A percentile compares a stretch with the other conserved stretches of the same genome.
Conservation (phyloP, 2,113 vertebrate genomes). For the Zeus faber region DNA sequence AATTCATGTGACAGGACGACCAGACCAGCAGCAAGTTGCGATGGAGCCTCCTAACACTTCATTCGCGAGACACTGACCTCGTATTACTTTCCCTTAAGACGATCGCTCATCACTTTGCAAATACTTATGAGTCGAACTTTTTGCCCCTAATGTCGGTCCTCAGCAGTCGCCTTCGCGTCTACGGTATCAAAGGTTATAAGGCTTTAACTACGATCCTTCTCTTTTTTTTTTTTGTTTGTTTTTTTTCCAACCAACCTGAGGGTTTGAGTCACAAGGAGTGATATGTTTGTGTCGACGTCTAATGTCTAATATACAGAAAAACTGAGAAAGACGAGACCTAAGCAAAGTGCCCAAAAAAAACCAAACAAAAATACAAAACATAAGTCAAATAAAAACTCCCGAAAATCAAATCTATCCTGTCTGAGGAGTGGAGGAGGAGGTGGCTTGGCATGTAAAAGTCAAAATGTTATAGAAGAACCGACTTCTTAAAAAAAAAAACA, state of each 20-base stretch:
- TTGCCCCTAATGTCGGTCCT: not conserved
- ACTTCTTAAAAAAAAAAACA: conserved; percentile 61
- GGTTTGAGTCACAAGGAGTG: conserved; percentile 18
- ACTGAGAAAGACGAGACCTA: conserved; percentile 11
- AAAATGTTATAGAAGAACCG: conserved; percentile 49
- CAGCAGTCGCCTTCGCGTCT: conserved; percentile 14
- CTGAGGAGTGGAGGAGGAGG: conserved; percentile 20
- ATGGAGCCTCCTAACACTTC: conserved; percentile 9
- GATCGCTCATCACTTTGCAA: conserved; percentile 13
- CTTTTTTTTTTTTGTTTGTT: not conserved
- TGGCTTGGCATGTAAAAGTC: conserved; percentile 28
- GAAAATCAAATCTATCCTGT: conserved; percentile 44
- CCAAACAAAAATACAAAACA: conserved; percentile 26
- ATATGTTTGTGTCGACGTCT: conserved; percentile 26
- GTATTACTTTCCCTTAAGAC: conserved; percentile 6
- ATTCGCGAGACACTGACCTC: conserved; percentile 16
- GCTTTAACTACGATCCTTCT: conserved; percentile 14
- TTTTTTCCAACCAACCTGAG: conserved; percentile 22
- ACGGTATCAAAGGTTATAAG: conserved; percentile 16
- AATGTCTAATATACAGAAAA: conserved; percentile 4
- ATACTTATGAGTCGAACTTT: not conserved
- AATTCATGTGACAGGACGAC: conserved; percentile 31
- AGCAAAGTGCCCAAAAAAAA: no score
- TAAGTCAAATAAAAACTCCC: conserved; percentile 29
- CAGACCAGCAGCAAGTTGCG: conserved; percentile 16